Percentiles rank a stretch among this genome's conserved stretches.
phyloP scores from a whole-genome alignment of 2,888 invertebrate species.

The Cantharis rustica region DNA sequence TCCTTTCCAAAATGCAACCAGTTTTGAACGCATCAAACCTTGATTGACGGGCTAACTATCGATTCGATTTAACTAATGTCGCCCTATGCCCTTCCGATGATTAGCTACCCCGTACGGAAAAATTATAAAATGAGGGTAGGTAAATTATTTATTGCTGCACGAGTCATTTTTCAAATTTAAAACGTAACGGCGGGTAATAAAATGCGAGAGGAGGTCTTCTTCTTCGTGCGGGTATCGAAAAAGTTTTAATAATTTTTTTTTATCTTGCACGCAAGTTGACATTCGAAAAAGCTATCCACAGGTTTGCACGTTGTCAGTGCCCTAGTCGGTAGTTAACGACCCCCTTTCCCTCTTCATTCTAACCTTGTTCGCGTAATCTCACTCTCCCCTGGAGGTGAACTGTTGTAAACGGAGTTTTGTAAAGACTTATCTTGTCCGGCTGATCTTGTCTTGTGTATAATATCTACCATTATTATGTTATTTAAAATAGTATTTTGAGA shows the following conservation, averaged over 20 bases:
- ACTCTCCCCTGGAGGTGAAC: slow-evolving; percentile 34
- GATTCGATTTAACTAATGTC: slow-evolving; percentile 27
- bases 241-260: not conserved
- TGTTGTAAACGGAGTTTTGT: slow-evolving; percentile 33
- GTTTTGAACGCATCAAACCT: slow-evolving; percentile 34
- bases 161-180: not conserved
- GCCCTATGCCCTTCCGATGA: slow-evolving; percentile 7
- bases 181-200: not conserved
- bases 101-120: not conserved
- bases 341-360: slow-evolving; percentile 15
- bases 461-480: slow-evolving; percentile 40
- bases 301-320: slow-evolving; percentile 23
- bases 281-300: slow-evolving; percentile 10
- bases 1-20: slow-evolving; percentile 40
- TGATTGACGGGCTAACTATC: slow-evolving; percentile 40
- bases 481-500: slow-evolving; percentile 36
- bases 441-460: slow-evolving; percentile 38
- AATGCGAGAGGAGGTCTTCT: not conserved
- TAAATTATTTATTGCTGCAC: not conserved
- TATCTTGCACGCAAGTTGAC: not conserved
- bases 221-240: not conserved
- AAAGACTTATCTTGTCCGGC: slow-evolving; percentile 35
- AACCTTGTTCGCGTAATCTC: slow-evolving; percentile 20
- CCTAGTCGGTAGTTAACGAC: slow-evolving; percentile 14
- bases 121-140: not conserved